These are phyloP conservation scores for Struthio camelus DNA, from an alignment of 2,113 vertebrate genomes.

Conservation along the genomic window DNA sequence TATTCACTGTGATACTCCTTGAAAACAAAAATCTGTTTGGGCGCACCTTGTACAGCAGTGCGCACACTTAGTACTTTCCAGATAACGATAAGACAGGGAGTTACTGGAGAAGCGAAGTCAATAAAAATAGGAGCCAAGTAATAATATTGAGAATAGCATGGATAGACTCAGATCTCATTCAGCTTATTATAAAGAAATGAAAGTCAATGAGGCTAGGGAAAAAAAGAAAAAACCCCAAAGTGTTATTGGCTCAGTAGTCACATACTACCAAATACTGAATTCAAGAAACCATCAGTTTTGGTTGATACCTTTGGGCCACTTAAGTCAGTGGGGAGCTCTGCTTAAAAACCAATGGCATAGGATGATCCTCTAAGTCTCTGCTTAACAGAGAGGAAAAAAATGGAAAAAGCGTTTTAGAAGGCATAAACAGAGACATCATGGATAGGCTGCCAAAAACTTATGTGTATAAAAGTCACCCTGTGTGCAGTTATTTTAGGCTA, in stretches of 20 bases:
- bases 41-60: accelerated
- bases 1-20: not conserved
- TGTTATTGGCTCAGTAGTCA: not conserved
- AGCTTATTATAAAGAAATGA: not conserved
- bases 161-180: not conserved
- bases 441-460: not conserved
- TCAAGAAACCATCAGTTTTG: not conserved
- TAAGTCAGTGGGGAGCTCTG: not conserved
- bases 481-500: not conserved
- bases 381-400: not conserved
- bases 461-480: not conserved
- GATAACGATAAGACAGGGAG: not conserved
- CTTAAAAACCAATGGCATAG: not conserved
- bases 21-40: not conserved
- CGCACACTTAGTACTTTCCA: not conserved
- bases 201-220: not conserved
- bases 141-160: not conserved
- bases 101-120: not conserved
- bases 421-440: not conserved
- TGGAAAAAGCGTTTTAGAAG: not conserved
- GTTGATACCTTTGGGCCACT: not conserved
- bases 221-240: not conserved
- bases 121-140: not conserved
- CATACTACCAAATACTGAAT: not conserved
- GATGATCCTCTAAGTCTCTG: not conserved